phyloP scores from a whole-genome alignment of 2,797 vertebrate genomes.

The Erpetoichthys calabaricus region DNA sequence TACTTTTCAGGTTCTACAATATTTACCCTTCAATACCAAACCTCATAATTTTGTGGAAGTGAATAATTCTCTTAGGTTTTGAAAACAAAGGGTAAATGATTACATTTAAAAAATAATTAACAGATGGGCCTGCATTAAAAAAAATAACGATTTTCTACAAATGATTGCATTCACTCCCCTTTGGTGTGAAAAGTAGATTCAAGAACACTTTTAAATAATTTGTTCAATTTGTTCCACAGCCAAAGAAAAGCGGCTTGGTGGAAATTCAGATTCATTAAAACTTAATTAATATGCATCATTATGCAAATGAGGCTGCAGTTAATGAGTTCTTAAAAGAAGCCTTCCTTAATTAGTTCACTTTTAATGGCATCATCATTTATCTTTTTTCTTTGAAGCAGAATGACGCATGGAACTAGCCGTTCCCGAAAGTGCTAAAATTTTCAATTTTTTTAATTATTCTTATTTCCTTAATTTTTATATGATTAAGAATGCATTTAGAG shows the following conservation, averaged over 20 bases:
- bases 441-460: conserved; percentile 70
- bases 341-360: conserved; percentile 99
- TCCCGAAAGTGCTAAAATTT: conserved; percentile 72
- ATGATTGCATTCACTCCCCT: conserved; percentile 91
- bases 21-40: conserved; percentile 35
- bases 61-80: conserved; percentile 63
- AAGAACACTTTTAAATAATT: conserved; percentile 99
- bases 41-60: conserved; percentile 36
- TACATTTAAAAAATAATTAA: conserved; percentile 93
- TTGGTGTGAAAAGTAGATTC: conserved; percentile 98
- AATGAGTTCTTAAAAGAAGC: conserved; percentile 99
- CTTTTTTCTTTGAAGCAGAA: conserved; percentile 98
- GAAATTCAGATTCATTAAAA: conserved; percentile 99
- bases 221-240: conserved; percentile 99
- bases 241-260: conserved; percentile 98
- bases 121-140: conserved; percentile 83
- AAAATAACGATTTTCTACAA: conserved; percentile 81
- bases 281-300: conserved; percentile 99
- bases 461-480: conserved; percentile 78
- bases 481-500: conserved; percentile 56
- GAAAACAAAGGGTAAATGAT: conserved; percentile 79
- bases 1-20: conserved; percentile 28
- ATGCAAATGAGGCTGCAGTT: conserved; percentile 99
- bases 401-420: conserved; percentile 87
- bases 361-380: conserved; percentile 99